Percentiles rank a stretch among this genome's conserved stretches.
phyloP scores from a whole-genome alignment of 2,797 vertebrate species.

The Oreortyx pictus region DNA sequence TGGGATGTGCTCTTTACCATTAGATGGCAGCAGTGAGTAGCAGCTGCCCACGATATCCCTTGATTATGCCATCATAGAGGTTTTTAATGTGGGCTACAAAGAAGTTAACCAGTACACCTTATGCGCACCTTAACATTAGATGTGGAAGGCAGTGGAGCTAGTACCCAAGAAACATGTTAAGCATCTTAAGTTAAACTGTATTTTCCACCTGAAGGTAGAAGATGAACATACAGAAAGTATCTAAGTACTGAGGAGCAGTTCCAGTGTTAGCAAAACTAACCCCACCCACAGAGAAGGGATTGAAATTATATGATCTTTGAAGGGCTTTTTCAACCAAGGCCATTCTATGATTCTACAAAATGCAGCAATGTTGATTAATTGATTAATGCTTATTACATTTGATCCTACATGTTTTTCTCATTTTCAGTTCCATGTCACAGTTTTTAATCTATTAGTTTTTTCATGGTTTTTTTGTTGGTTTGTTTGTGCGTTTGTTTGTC shows the following conservation, averaged over 20 bases:
- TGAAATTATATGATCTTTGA: too few relatives aligned
- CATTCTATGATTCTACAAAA: too few relatives aligned
- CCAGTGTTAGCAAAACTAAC: not conserved
- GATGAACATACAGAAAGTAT: not conserved
- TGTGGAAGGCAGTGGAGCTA: not conserved
- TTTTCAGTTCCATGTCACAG: not conserved
- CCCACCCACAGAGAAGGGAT: too few relatives aligned
- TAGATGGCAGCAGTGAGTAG: slow-evolving; percentile 62
- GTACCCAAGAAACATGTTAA: not conserved
- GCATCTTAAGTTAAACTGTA: fast-evolving
- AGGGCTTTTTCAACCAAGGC: too few relatives aligned
- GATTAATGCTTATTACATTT: not conserved
- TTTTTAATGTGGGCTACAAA: not conserved
- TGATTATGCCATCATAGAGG: fast-evolving
- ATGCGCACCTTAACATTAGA: not conserved
- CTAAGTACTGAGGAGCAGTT: not conserved
- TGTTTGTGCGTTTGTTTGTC: not conserved
- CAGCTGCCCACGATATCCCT: fast-evolving
- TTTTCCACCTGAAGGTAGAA: not conserved
- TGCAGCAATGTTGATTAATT: not conserved
- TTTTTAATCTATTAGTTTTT: not conserved
- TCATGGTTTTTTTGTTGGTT: fast-evolving
- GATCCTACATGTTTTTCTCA: not conserved
- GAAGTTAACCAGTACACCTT: not conserved
- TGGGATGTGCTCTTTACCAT: not conserved